Evolutionary conservation across 2,113 vertebrate genomes (phyloP), one percentile per base, ranked within the genome.

Genomic region (Salvelinus sp.): DNA sequence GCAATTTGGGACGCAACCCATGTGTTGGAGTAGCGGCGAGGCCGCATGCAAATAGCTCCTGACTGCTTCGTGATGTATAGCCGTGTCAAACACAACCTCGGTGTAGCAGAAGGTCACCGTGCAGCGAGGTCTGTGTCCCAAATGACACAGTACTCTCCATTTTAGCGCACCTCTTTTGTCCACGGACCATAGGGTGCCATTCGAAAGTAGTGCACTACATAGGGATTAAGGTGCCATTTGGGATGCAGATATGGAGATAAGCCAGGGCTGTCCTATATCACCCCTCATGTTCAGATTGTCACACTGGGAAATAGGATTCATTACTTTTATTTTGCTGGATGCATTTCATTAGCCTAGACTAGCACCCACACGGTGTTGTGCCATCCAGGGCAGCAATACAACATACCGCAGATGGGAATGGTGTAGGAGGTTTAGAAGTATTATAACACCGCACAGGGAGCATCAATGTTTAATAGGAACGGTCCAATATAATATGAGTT

Each of bases 41-140:
- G 25, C 88, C 90, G 86, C 87, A 93, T 91, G 83, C 88, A 93
- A 93, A 44, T 10, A 44, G 38, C 38, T 10, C 38, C 38, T 44
- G 38, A 44, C 38, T 44, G 38, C 7, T 44, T 44, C 9, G 38
- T 44, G 82, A 87, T 84, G 23, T 80, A 83, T 50, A 38, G 80
- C 86, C 58, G 58, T 83, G 78, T 86, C 79, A 78, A 79, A 27
- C 63, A 76, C 54, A 47, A 25, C 79, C 72, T 69, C 54, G 62
- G 78, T 73, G 48, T 71, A 77, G 81, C 76, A 6, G 64, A 86
- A 89, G 85, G 90, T 88, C 85, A 81, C 63, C 63, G 60, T 76
- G 27, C 50, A 54, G 16, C 1, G 38, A 44, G 38, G 38, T 0
- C 9, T 44, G 38, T 44, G 38, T 44, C 9, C 38, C 38, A 44